A percentile compares a stretch with the other conserved stretches of the same genome.
Conservation (phyloP, 2,888 invertebrate species). For the Hirudinaria manillensis region DNA sequence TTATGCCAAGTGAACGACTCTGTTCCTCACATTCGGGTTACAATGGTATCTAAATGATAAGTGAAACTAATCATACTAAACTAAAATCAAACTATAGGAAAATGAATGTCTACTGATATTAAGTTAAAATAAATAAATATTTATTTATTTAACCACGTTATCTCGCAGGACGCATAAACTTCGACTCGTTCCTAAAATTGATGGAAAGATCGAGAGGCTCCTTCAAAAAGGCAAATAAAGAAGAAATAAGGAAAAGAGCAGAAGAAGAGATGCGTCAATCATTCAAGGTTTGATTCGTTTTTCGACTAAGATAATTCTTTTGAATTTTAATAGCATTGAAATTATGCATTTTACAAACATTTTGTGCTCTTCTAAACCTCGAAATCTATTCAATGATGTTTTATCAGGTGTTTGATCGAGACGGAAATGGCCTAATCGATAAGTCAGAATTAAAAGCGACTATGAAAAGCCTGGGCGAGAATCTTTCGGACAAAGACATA, state of each 20-base stretch:
- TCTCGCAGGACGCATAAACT: slow-evolving; percentile 15
- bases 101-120: too few species aligned
- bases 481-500: slow-evolving; percentile 47
- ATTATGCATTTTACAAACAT: not conserved
- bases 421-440: slow-evolving; percentile 46
- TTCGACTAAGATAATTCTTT: not conserved
- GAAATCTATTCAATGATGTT: not conserved
- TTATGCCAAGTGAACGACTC: too few species aligned
- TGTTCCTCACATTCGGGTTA: too few species aligned
- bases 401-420: slow-evolving; percentile 34
- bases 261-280: slow-evolving; percentile 30
- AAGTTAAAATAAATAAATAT: too few species aligned
- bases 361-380: too few species aligned
- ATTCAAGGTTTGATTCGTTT: slow-evolving; percentile 19
- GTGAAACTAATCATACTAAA: too few species aligned
- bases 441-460: slow-evolving; percentile 49
- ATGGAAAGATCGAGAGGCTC: slow-evolving; percentile 18
- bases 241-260: slow-evolving; percentile 18
- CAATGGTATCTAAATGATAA: too few species aligned
- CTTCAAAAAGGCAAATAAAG: slow-evolving; percentile 14
- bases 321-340: not conserved
- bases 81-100: too few species aligned
- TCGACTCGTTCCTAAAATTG: slow-evolving; percentile 23
- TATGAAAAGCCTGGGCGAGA: slow-evolving; percentile 50
- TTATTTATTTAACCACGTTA: not conserved